Conservation (phyloP, 1,140 invertebrate genomes). For the Lordiphosa collinella region DNA sequence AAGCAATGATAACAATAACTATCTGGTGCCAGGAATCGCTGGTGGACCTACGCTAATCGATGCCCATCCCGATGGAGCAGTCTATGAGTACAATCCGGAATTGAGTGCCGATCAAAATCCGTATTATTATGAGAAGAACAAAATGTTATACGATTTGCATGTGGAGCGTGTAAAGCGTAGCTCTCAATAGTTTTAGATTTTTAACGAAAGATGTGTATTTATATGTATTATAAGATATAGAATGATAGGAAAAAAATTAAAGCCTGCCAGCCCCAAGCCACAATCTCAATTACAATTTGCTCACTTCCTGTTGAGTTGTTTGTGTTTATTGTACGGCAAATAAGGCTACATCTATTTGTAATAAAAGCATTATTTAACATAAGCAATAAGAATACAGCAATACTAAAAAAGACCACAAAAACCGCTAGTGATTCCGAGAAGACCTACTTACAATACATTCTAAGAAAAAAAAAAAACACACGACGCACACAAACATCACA, state of each 20-base stretch:
- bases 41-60: not conserved
- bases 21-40: conserved; percentile 22
- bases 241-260: too few relatives aligned
- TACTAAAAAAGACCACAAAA: too few relatives aligned
- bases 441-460: too few relatives aligned
- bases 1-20: conserved; percentile 48
- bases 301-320: too few relatives aligned
- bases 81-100: conserved; percentile 67
- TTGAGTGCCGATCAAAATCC: conserved; percentile 67
- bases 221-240: not conserved
- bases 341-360: too few relatives aligned
- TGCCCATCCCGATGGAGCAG: not conserved
- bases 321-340: too few relatives aligned
- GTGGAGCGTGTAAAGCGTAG: conserved; percentile 63
- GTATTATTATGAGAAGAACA: conserved; percentile 75
- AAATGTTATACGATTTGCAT: conserved; percentile 74
- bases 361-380: too few relatives aligned
- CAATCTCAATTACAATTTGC: too few relatives aligned
- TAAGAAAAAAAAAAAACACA: too few relatives aligned
- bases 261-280: not conserved
- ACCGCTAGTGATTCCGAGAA: too few relatives aligned
- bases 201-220: not conserved
- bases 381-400: too few relatives aligned
- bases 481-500: too few relatives aligned
- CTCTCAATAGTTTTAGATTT: conserved; percentile 38